Percentiles rank a stretch among this genome's conserved stretches.
Evolutionary conservation across 35 echinoderm and acorn worm species (phyloP).

Genomic region (Nesometra sesokonis): DNA sequence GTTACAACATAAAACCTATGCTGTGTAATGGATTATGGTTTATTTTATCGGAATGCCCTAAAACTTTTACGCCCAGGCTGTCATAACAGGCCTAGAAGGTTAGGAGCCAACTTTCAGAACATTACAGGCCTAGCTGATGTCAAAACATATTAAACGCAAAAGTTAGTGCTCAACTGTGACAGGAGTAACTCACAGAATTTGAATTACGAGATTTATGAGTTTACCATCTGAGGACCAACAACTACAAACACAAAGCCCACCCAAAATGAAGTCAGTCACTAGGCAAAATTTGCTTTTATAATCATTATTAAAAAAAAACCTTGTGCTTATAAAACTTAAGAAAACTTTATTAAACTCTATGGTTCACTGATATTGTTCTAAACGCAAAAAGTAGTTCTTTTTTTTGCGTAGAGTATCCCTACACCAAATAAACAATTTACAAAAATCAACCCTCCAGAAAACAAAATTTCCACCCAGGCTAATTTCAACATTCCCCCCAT

Average conservation of each 20-base stretch:
- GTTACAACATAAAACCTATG: not conserved
- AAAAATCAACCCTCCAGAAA: no score
- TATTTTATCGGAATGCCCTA: not conserved
- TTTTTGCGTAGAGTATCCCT: no score
- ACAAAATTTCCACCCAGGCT: no score
- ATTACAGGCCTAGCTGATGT: not conserved
- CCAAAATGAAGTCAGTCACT: not conserved
- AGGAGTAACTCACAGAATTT: not conserved
- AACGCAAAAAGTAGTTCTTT: no score
- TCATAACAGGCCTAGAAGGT: not conserved
- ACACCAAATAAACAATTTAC: no score
- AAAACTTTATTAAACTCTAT: no score
- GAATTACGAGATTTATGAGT: not conserved
- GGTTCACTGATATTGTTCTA: no score
- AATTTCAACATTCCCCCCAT: no score
- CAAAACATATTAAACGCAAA: not conserved
- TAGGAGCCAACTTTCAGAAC: not conserved
- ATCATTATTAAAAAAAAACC: no score
- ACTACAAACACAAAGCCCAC: not conserved
- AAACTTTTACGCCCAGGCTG: not conserved
- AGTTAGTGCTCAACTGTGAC: not conserved
- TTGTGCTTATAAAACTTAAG: no score
- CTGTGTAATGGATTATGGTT: not conserved
- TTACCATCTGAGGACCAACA: not conserved
- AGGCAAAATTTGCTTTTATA: not conserved